Evolutionary conservation across 2,888 invertebrate genomes (phyloP).

Genomic region (Abscondita cerata): DNA sequence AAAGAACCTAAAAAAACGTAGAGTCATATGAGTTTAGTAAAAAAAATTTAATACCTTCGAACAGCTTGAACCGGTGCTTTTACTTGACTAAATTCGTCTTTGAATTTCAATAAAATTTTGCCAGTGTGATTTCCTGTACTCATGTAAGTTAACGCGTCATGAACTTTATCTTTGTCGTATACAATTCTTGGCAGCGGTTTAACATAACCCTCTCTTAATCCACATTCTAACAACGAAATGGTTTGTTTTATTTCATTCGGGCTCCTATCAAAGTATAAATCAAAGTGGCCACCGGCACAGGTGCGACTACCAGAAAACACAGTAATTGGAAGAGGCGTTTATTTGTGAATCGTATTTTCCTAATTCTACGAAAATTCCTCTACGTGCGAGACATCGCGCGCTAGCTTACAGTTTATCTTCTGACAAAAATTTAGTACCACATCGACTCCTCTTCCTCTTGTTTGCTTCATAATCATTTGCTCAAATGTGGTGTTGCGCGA

Average conservation of each 20-base stretch:
- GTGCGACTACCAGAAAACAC: slow-evolving; percentile 67
- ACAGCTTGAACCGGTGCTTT: not conserved
- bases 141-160: slow-evolving; percentile 73
- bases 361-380: slow-evolving; percentile 82
- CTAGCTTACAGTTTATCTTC: slow-evolving; percentile 88
- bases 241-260: slow-evolving; percentile 49
- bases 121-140: slow-evolving; percentile 81
- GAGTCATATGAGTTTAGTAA: not conserved
- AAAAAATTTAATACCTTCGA: not conserved
- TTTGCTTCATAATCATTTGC: slow-evolving; percentile 78
- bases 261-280: slow-evolving; percentile 64
- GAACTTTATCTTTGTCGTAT: slow-evolving; percentile 71
- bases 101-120: slow-evolving; percentile 64
- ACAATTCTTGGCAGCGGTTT: slow-evolving; percentile 71
- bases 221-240: slow-evolving; percentile 57
- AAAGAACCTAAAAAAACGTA: slow-evolving; percentile 56
- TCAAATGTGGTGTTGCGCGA: slow-evolving; percentile 89
- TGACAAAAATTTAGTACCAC: slow-evolving; percentile 90
- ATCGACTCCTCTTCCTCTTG: slow-evolving; percentile 88
- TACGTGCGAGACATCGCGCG: slow-evolving; percentile 65
- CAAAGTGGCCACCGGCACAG: slow-evolving; percentile 71
- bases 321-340: too few relatives aligned
- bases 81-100: slow-evolving; percentile 31
- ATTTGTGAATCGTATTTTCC: slow-evolving; percentile 89
- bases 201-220: slow-evolving; percentile 69